These are phyloP conservation scores for Drosophila kambysellisi DNA, from an alignment of 2,888 invertebrate species.

Conservation along the genomic window DNA sequence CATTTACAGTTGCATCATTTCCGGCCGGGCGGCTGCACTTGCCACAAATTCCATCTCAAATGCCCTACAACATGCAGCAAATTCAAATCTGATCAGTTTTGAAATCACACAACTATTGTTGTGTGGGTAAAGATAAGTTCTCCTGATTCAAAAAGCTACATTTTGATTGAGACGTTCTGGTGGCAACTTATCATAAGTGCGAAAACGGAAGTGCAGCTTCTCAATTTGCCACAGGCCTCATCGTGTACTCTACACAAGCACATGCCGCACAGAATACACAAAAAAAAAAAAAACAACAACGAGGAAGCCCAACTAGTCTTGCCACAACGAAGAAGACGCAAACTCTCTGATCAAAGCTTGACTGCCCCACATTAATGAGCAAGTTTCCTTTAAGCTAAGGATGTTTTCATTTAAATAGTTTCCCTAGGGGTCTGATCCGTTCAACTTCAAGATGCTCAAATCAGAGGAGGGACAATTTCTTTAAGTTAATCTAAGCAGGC, in stretches of 20 bases:
- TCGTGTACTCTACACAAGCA: slow-evolving; percentile 38
- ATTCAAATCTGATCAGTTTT: background rate
- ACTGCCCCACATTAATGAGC: background rate
- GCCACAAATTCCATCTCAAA: slow-evolving; percentile 28
- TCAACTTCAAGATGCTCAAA: background rate
- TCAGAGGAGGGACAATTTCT: too few species aligned
- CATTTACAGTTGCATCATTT: slow-evolving; percentile 66
- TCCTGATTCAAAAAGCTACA: background rate
- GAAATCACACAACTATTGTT: background rate
- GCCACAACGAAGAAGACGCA: background rate
- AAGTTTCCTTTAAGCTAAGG: background rate
- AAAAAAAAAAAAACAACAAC: too few species aligned
- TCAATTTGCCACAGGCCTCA: slow-evolving; percentile 27
- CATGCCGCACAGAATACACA: background rate
- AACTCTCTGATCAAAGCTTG: background rate
- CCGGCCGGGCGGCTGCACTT: slow-evolving; percentile 2
- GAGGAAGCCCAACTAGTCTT: too few species aligned
- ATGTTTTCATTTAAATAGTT: background rate
- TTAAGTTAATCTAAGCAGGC: too few species aligned
- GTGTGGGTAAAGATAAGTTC: background rate
- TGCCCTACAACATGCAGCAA: slow-evolving; percentile 16
- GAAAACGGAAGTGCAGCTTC: background rate
- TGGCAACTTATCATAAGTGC: background rate
- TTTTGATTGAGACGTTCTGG: background rate
- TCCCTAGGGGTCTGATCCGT: background rate